phyloP scores from a whole-genome alignment of 2,113 vertebrate genomes.

The Forbesichthys agassizii region DNA sequence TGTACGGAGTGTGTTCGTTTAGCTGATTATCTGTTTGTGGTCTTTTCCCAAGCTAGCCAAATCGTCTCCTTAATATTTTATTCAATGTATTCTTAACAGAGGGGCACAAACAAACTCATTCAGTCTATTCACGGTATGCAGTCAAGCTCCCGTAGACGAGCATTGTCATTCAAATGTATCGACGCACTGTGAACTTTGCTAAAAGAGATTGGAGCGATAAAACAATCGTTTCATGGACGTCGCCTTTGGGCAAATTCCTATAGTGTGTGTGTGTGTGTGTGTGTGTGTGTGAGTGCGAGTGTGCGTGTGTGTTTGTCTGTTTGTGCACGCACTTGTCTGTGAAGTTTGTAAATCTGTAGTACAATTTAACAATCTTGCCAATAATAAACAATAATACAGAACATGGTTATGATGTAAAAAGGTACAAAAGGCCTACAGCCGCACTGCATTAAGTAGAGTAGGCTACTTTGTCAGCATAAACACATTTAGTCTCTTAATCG shows the following conservation, averaged over 20 bases:
- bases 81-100: conserved; percentile 66
- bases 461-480: too few species aligned
- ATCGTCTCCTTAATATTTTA: conserved; percentile 55
- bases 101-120: conserved; percentile 53
- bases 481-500: too few species aligned
- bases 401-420: too few species aligned
- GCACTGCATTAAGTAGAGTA: too few species aligned
- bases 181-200: conserved; percentile 52
- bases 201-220: conserved; percentile 65
- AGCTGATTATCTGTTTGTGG: neutral
- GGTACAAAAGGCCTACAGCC: too few species aligned
- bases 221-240: conserved; percentile 45
- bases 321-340: neutral
- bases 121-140: conserved; percentile 37
- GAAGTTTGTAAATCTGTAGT: neutral
- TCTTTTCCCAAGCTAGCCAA: conserved; percentile 47
- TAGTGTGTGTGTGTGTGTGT: conserved; percentile 3
- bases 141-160: conserved; percentile 30
- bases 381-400: too few species aligned
- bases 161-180: conserved; percentile 62
- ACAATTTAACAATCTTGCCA: too few species aligned
- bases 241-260: conserved; percentile 59
- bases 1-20: neutral
- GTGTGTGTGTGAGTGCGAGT: neutral
- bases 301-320: neutral